phyloP scores from a whole-genome alignment of 2,797 vertebrate genomes.

The Momotus momota region DNA sequence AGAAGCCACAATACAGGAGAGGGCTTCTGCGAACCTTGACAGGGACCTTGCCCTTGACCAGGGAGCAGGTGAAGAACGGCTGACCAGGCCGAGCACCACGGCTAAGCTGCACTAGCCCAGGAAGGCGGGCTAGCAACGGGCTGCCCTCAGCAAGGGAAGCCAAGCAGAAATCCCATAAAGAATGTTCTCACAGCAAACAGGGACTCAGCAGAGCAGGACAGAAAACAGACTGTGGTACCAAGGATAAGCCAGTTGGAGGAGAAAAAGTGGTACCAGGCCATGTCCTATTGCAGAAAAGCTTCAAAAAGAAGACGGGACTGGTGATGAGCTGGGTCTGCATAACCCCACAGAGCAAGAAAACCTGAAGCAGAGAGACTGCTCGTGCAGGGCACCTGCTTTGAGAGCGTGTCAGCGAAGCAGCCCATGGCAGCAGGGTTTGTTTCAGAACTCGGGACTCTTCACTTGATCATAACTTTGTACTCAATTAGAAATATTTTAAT shows the following conservation, averaged over 20 bases:
- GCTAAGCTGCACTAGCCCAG: not conserved
- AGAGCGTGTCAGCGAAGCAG: not conserved
- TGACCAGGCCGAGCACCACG: not conserved
- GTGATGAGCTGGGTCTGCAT: not conserved
- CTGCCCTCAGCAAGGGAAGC: not conserved
- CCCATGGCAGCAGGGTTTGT: not conserved
- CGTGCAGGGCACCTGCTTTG: not conserved
- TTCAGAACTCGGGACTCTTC: not conserved
- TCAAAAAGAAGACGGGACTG: not conserved
- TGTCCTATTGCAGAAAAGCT: not conserved
- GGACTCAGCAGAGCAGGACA: not conserved
- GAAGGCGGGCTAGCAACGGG: not conserved
- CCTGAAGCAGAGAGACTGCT: not conserved
- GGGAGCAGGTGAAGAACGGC: not conserved
- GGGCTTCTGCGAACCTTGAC: not conserved
- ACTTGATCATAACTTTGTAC: not conserved
- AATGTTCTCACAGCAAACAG: not conserved
- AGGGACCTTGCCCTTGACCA: not conserved
- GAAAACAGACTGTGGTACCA: not conserved
- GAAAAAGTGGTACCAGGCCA: not conserved
- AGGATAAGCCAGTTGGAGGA: not conserved
- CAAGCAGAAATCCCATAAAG: not conserved
- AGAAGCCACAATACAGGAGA: not conserved
- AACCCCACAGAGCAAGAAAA: not conserved
- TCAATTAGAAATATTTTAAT: slow-evolving; percentile 19